A percentile compares a stretch with the other conserved stretches of the same genome.
Conservation (phyloP, 2,797 vertebrate species). For the Epinephelus coioides region DNA sequence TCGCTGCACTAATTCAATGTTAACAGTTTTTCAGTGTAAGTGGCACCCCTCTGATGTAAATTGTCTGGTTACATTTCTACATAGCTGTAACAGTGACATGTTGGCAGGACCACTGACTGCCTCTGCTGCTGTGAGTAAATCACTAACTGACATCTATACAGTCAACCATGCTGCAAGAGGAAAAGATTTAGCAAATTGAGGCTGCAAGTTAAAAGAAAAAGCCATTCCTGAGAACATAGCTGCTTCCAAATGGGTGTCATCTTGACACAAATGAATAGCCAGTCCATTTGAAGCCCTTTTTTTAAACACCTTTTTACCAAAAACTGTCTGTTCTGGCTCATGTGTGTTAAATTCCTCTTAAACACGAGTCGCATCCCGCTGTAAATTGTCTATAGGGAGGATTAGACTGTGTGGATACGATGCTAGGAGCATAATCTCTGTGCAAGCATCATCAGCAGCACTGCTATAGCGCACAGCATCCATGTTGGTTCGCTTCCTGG, state of each 20-base stretch:
- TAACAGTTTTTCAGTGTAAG: not conserved
- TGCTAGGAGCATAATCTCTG: constrained; percentile 74
- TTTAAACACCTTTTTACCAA: constrained; percentile 19
- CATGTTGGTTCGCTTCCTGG: constrained; percentile 85
- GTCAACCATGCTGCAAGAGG: constrained; percentile 23
- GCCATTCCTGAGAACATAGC: constrained; percentile 8
- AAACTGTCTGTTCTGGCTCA: not conserved
- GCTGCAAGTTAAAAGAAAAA: constrained; percentile 11
- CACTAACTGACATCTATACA: constrained; percentile 53
- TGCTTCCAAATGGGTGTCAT: constrained; percentile 62
- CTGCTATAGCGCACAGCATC: constrained; percentile 84
- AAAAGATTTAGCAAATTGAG: constrained; percentile 17
- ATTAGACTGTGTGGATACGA: constrained; percentile 61
- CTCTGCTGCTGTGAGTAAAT: constrained; percentile 57
- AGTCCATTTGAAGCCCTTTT: constrained; percentile 38
- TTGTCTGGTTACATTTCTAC: not conserved
- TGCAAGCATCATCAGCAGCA: constrained; percentile 70
- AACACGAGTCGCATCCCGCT: constrained; percentile 19
- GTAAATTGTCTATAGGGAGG: constrained; percentile 38
- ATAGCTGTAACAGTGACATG: constrained; percentile 47
- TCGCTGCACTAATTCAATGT: not conserved
- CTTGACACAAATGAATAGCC: constrained; percentile 51
- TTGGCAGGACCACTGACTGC: constrained; percentile 50
- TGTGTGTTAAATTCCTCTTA: constrained; percentile 3
- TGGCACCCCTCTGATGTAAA: constrained; percentile 1